Evolutionary conservation across 1,140 invertebrate genomes (phyloP), one percentile per base, ranked within the genome.

Genomic region (Pseudomyrmex dendroicus): DNA sequence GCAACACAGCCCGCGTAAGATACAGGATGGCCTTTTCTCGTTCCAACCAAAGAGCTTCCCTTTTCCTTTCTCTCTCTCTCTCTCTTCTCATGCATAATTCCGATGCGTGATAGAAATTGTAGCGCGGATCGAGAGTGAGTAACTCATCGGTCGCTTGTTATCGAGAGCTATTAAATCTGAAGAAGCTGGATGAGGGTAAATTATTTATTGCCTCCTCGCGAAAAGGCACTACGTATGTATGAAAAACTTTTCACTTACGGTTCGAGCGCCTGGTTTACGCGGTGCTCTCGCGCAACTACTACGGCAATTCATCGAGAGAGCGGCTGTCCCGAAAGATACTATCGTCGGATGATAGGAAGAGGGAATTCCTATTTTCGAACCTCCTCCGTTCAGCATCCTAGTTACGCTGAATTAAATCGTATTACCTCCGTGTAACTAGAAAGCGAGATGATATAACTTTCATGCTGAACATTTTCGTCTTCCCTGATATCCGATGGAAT

Each of bases 71-170:
- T 35, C 25, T 35, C 4, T 20, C 20, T 20, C 20, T 22, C 22
- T 22, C 62, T 77, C 46, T 56, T 57, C 73, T 88, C 83, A 85
- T 88, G 85, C 85, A 88, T 88, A 85, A 88, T 88, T 88, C 83
- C 64, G 57, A 82, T 82, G 63, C 86, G 86, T 87, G 84, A 87
- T 87, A 86, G 86, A 87, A 87, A 87, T 87, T 87, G 86, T 86
- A 67, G 59, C 17, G 57, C 35, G 46, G 63, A 73, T 56, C 25
- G 57, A 73, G 67, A 82, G n/a, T 59, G 73, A 82, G 72, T 87
- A 87, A 87, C 83, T 78, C 74, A 87, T 87, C 85, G 77, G 56
- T 57, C 72, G 76, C 83, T 86, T 86, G 85, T 86, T 86, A 86
- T 84, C 85, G 74, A 64, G 50, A 63, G 56, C 66, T 64, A 76